phyloP scores from a whole-genome alignment of 1,140 invertebrate species.

The Bilobella aurantiaca region DNA sequence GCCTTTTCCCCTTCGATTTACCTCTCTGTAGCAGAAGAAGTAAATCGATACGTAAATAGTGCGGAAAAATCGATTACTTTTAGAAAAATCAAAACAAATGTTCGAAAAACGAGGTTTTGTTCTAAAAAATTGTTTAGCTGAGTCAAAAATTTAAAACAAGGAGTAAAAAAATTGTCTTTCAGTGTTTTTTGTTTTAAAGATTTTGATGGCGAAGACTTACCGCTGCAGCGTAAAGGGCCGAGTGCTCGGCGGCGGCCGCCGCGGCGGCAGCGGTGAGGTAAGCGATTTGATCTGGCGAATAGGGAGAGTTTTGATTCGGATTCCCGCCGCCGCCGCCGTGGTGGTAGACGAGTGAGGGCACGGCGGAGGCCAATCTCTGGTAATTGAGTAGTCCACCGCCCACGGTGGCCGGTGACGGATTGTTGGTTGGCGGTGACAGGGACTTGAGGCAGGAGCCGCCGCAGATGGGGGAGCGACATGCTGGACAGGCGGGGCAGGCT shows the following conservation, averaged over 20 bases:
- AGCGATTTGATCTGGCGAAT: constrained; percentile 31
- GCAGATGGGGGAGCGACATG: constrained; percentile 33
- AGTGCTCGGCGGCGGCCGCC: constrained; percentile 31
- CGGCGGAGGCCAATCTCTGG: constrained; percentile 35
- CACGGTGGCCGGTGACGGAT: background rate
- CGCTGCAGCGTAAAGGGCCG: constrained; percentile 30
- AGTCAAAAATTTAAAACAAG: too few species aligned
- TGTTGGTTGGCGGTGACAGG: background rate
- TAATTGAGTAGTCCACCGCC: constrained; percentile 32
- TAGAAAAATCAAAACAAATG: too few species aligned
- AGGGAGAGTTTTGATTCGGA: constrained; percentile 30
- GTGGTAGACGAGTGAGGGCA: constrained; percentile 34
- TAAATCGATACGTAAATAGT: too few species aligned
- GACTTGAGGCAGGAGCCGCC: constrained; percentile 24
- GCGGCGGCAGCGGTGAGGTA: constrained; percentile 32
- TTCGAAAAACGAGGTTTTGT: too few species aligned
- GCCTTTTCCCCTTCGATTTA: too few species aligned
- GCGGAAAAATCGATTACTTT: too few species aligned
- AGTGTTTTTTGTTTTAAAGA: too few species aligned
- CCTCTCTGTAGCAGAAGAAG: too few species aligned
- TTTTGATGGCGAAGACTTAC: too few species aligned
- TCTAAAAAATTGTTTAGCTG: too few species aligned
- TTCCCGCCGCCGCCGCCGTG: constrained; percentile 3
- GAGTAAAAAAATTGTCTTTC: too few species aligned
- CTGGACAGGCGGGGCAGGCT: constrained; percentile 34